A percentile compares a stretch with the other conserved stretches of the same genome.
Conservation (phyloP, 2,113 vertebrate genomes). For the Raphicerus campestris region DNA sequence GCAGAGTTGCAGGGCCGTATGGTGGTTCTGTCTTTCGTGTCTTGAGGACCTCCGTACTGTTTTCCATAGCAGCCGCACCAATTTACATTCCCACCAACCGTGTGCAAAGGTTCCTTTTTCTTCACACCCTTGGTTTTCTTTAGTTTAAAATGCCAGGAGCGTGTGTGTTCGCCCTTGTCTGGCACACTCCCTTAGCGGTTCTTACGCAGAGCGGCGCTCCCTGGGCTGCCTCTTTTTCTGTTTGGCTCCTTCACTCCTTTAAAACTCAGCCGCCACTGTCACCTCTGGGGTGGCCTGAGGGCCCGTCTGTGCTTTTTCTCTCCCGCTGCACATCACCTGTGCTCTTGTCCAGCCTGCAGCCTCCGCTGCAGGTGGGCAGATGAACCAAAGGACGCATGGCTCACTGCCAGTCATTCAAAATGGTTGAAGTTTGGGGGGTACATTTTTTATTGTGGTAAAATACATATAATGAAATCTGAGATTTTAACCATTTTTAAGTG, state of each 20-base stretch:
- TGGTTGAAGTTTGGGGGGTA: rapidly evolving
- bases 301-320: background rate
- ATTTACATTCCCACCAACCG: background rate
- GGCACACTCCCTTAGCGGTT: background rate
- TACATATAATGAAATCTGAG: rapidly evolving
- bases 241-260: background rate
- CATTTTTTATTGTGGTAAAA: background rate
- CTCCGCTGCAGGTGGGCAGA: rapidly evolving
- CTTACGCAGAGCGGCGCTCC: rapidly evolving
- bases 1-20: background rate
- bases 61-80: background rate
- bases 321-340: rapidly evolving
- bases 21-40: background rate
- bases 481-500: background rate
- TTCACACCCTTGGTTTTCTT: background rate
- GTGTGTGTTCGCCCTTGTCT: background rate
- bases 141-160: background rate
- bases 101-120: background rate
- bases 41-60: background rate
- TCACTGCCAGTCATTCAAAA: background rate
- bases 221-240: background rate
- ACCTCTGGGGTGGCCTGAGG: background rate
- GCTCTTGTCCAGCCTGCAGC: rapidly evolving
- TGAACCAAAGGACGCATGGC: rapidly evolving
- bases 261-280: background rate